Conservation (phyloP, 2,888 invertebrate species). For the Apodemia hepburni region DNA sequence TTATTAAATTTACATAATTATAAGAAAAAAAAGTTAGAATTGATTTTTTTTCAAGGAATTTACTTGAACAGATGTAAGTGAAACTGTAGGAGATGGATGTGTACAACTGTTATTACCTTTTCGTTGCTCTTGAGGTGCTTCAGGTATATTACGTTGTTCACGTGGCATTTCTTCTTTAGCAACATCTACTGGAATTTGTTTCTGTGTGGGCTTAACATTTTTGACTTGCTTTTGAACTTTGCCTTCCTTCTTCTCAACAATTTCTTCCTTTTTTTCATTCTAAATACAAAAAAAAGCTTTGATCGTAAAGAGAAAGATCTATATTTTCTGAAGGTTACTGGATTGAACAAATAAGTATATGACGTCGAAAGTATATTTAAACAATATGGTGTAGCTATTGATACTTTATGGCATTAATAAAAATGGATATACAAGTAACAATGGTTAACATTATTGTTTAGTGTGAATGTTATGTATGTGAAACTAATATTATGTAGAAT, state of each 20-base stretch:
- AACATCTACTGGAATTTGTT: slow-evolving; percentile 42
- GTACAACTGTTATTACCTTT: slow-evolving; percentile 50
- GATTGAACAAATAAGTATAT: background rate
- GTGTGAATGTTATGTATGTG: background rate
- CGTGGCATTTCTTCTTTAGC: slow-evolving; percentile 50
- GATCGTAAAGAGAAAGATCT: background rate
- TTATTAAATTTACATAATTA: too few species aligned
- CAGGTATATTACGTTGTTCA: slow-evolving; percentile 51
- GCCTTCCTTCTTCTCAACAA: slow-evolving; percentile 45
- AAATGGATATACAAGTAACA: background rate
- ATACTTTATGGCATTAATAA: background rate
- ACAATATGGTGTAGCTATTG: background rate
- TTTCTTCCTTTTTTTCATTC: slow-evolving; percentile 59
- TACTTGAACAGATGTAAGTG: too few species aligned
- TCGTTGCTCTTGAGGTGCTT: slow-evolving; percentile 64
- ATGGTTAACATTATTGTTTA: too few species aligned
- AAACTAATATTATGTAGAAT: background rate
- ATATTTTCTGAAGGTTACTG: background rate
- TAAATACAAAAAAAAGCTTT: background rate
- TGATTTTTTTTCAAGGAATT: too few species aligned
- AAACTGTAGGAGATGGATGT: too few species aligned
- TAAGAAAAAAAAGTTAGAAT: too few species aligned
- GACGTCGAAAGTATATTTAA: background rate
- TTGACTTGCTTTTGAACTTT: slow-evolving; percentile 49
- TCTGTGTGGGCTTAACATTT: slow-evolving; percentile 40